phyloP scores from a whole-genome alignment of 2,888 invertebrate species.

The Synanthedon formicaeformis region DNA sequence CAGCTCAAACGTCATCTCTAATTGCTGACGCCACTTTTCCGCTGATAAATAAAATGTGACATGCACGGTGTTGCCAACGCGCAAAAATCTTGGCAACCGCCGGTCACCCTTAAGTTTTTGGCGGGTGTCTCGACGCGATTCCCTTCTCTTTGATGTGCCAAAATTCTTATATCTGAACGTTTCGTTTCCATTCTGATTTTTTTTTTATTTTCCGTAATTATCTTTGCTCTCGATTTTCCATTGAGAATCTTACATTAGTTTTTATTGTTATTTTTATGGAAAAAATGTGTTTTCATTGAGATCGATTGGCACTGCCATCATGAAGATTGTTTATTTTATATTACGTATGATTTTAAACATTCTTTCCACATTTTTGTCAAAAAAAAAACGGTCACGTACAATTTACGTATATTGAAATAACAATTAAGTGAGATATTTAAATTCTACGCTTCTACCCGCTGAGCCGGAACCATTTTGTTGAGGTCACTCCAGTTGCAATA shows the following conservation, averaged over 20 bases:
- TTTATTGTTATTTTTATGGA: no score
- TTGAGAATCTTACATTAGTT: no score
- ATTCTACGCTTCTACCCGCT: conserved; percentile 15
- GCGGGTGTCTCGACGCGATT: conserved; percentile 12
- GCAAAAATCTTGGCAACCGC: conserved; percentile 21
- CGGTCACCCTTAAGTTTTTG: conserved; percentile 10
- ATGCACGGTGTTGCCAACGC: conserved; percentile 19
- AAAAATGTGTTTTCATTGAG: no score
- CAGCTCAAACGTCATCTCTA: conserved; percentile 18
- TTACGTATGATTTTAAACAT: neutral
- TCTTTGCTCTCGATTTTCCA: neutral
- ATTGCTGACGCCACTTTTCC: conserved; percentile 5
- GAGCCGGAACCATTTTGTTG: conserved; percentile 13
- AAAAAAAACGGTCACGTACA: conserved; percentile 25
- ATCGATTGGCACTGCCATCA: no score
- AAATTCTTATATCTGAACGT: conserved; percentile 16
- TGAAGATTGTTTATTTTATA: no score
- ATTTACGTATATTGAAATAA: conserved; percentile 38
- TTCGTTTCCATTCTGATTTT: conserved; percentile 2
- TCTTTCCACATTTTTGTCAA: neutral
- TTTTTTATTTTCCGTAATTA: neutral
- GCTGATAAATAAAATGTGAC: conserved; percentile 14
- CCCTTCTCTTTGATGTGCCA: conserved; percentile 17
- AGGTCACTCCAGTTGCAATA: neutral
- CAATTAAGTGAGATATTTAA: conserved; percentile 36